phyloP scores from a whole-genome alignment of 2,113 vertebrate genomes.

The Muntiacus reevesi region DNA sequence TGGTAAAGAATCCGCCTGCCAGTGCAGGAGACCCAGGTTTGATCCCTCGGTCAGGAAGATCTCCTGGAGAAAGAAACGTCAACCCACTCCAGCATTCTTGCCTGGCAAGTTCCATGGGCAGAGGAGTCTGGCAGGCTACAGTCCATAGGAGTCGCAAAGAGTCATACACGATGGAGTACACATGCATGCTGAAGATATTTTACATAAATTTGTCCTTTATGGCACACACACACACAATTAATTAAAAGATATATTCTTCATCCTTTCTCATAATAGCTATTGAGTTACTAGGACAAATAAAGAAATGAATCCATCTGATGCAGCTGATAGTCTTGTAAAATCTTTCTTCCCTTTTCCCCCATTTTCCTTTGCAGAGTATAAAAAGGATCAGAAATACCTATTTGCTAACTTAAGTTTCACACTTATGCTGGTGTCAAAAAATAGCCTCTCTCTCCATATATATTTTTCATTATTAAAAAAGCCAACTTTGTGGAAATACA shows the following conservation, averaged over 20 bases:
- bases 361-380: background rate
- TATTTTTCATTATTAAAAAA: background rate
- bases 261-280: background rate
- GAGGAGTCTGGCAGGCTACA: background rate
- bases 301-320: background rate
- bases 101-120: background rate
- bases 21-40: background rate
- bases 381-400: background rate
- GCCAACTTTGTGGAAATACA: background rate
- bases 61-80: background rate
- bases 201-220: background rate
- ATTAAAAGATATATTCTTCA: background rate
- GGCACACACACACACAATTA: background rate
- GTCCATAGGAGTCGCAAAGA: background rate
- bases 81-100: background rate
- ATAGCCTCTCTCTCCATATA: background rate
- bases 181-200: background rate
- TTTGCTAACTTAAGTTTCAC: background rate
- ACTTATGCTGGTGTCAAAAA: background rate
- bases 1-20: background rate
- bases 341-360: fast-evolving
- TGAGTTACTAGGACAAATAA: background rate
- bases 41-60: background rate
- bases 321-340: background rate
- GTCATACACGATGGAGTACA: background rate